Evolutionary conservation across 2,888 invertebrate genomes (phyloP), one percentile per base, ranked within the genome.

Genomic region (Microctonus aethiopoides): DNA sequence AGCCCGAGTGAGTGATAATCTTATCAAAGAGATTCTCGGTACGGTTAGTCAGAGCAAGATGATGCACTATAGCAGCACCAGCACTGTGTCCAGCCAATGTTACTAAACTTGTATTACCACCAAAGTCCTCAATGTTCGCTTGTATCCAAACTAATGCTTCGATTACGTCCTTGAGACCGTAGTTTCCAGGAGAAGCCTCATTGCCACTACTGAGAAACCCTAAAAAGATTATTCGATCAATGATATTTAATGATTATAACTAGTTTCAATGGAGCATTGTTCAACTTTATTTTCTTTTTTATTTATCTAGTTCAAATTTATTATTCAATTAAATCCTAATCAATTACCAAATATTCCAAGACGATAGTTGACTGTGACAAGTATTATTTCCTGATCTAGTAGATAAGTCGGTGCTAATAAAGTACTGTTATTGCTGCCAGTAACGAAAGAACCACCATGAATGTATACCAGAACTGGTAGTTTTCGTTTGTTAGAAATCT

Each of bases 291-390:
- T 7, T 4, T 29, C 29, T 5, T 29, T 5, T 29, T 29, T 29
- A 7, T 29, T 29, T 3, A 29, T 29, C 29, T 29, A 29, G 3
- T 29, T 29, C 29, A 29, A 5, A 5, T 7, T 29, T 29, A 29
- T 29, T 29, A 29, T 29, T 29, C 54, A 46, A 6, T 9, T 16
- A 16, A 46, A 46, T 46, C 2, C 11, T n/a, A 41, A 41, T 52
- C 0, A 64, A 70, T 80, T 76, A 85, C 86, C 86, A 34, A 86
- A 76, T 67, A 79, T 68, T 56, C 79, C 78, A 29, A 84, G 76
- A 5, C 86, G 82, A 74, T 85, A 83, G 72, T 85, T 84, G 7
- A 84, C 32, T 10, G 82, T 78, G 6, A 86, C 82, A 11, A 86
- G 72, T 59, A 86, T 74, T 20, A 85, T 54, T 36, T 81, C 73